Conservation (phyloP, 2,888 invertebrate genomes). For the Sarcophaga carnaria region DNA sequence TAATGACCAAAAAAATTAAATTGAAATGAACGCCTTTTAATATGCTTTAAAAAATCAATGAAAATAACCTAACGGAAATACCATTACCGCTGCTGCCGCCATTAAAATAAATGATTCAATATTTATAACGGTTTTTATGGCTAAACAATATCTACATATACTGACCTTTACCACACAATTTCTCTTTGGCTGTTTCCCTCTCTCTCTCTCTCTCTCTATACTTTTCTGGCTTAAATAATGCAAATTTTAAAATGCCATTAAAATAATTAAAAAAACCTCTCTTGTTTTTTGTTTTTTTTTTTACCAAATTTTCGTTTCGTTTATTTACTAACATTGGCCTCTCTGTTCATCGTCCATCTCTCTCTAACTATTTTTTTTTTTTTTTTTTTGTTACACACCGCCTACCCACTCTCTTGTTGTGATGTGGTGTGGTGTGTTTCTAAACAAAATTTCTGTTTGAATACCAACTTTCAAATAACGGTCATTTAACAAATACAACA, state of each 20-base stretch:
- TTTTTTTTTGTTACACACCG: neutral
- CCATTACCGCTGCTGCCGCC: neutral
- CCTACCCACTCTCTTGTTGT: too few species aligned
- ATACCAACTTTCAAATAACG: neutral
- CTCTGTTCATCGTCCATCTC: neutral
- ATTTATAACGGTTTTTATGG: constrained; percentile 19
- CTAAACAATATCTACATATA: neutral
- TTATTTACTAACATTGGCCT: constrained; percentile 29
- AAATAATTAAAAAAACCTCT: constrained; percentile 52
- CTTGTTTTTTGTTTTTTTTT: neutral
- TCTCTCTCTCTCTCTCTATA: neutral
- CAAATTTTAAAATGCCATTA: constrained; percentile 48
- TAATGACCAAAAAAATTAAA: constrained; percentile 48
- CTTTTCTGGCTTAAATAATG: constrained; percentile 1
- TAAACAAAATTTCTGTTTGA: neutral
- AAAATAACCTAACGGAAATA: neutral
- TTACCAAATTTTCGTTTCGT: neutral
- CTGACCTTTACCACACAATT: neutral
- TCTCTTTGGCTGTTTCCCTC: neutral
- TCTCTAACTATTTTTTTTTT: neutral
- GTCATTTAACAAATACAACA: constrained; percentile 1
- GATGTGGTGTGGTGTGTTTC: too few species aligned
- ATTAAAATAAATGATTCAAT: constrained; percentile 45
- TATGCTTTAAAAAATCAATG: neutral
- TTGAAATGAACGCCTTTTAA: constrained; percentile 23